A percentile compares a stretch with the other conserved stretches of the same genome.
Evolutionary conservation across 2,888 invertebrate genomes (phyloP).

Genomic region (Cybosia mesomella): DNA sequence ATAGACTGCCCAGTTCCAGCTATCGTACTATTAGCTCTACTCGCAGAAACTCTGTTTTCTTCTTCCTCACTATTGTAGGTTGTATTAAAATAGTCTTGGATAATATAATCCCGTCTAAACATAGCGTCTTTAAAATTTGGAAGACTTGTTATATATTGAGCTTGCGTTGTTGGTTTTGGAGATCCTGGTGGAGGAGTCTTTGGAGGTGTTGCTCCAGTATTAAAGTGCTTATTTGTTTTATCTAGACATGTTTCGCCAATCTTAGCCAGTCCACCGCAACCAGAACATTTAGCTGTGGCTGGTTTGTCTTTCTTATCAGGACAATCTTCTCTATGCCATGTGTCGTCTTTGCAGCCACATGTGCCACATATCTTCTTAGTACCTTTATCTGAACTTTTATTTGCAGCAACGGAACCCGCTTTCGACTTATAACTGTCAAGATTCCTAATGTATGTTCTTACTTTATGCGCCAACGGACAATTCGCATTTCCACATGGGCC

Average conservation of each 20-base stretch:
- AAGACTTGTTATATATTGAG: slow-evolving; percentile 64
- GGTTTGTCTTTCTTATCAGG: slow-evolving; percentile 52
- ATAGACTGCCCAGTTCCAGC: slow-evolving; percentile 45
- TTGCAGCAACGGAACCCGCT: slow-evolving; percentile 48
- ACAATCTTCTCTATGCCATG: slow-evolving; percentile 74
- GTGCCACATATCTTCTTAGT: slow-evolving; percentile 73
- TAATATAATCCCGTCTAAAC: slow-evolving; percentile 60
- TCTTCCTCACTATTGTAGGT: slow-evolving; percentile 39
- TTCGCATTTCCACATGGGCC: slow-evolving; percentile 82
- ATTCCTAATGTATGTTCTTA: slow-evolving; percentile 75
- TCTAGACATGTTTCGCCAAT: slow-evolving; percentile 73
- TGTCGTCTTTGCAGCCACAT: slow-evolving; percentile 78
- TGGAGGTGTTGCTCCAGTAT: slow-evolving; percentile 66
- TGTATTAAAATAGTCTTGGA: slow-evolving; percentile 56
- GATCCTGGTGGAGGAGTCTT: slow-evolving; percentile 34
- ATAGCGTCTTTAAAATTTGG: slow-evolving; percentile 60
- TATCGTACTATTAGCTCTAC: slow-evolving; percentile 24
- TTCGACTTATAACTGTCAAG: slow-evolving; percentile 73
- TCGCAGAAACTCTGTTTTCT: slow-evolving; percentile 25
- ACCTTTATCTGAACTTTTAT: slow-evolving; percentile 51
- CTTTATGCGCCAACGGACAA: slow-evolving; percentile 79
- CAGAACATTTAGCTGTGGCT: slow-evolving; percentile 56
- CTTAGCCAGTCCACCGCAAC: slow-evolving; percentile 67
- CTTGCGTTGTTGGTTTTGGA: slow-evolving; percentile 60
- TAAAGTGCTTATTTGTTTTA: slow-evolving; percentile 59